Percentiles rank a stretch among this genome's conserved stretches.
Evolutionary conservation across 2,797 vertebrate species (phyloP).

Genomic region (Sciurus vulgaris): DNA sequence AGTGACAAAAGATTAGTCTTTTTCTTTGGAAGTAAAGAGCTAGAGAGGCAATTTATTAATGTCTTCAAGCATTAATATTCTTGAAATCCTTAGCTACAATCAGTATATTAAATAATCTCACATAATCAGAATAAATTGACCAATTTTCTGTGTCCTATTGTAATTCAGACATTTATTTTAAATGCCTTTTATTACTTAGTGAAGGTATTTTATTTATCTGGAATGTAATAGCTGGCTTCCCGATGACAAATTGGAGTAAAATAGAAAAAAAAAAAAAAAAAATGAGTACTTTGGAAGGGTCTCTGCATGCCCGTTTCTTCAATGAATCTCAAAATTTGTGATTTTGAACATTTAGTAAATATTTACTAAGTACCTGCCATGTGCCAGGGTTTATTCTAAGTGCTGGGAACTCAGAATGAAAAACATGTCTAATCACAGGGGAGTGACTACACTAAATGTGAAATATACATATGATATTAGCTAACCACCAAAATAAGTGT

Average conservation of each 20-base stretch:
- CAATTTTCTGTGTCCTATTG: conserved; percentile 41
- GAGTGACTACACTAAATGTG: neutral
- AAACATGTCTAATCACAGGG: neutral
- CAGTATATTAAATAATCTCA: conserved; percentile 41
- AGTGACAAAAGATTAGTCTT: conserved; percentile 22
- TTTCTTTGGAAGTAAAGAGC: conserved; percentile 2
- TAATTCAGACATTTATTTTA: conserved; percentile 36
- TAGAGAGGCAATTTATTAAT: conserved; percentile 49
- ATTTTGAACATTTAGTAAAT: neutral
- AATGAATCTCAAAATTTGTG: neutral
- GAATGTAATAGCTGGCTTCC: neutral
- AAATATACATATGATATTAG: neutral
- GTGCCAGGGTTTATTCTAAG: neutral
- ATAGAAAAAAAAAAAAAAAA: conserved; percentile 23
- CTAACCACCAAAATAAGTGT: neutral
- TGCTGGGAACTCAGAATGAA: neutral
- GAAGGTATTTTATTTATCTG: conserved; percentile 50
- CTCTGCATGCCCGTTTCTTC: neutral
- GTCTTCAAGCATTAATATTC: conserved; percentile 34
- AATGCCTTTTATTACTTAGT: conserved; percentile 43
- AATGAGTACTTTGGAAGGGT: neutral
- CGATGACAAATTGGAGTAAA: conserved; percentile 32
- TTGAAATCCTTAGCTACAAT: conserved; percentile 41
- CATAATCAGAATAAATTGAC: conserved; percentile 47
- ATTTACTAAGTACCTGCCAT: neutral